Conservation (phyloP, 2,113 vertebrate species). For the Leucoraja erinaceus region DNA sequence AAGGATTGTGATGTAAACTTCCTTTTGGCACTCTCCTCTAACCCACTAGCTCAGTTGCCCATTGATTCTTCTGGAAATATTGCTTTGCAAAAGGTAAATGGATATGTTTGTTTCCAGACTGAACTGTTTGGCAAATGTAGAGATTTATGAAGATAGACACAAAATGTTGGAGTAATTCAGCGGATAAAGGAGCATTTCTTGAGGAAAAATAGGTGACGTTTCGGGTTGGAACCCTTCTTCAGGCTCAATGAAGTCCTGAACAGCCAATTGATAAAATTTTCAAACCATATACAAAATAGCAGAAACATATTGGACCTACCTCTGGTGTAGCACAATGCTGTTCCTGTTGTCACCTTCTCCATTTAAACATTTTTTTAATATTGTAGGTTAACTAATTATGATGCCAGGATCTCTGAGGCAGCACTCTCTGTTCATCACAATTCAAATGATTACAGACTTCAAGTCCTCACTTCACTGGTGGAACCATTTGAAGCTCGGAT, state of each 20-base stretch:
- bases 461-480: constrained; percentile 68
- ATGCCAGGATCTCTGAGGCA: constrained; percentile 62
- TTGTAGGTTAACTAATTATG: constrained; percentile 67
- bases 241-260: too few species aligned
- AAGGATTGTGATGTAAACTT: background rate
- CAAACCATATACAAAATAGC: background rate
- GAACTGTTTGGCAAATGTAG: background rate
- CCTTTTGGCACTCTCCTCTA: background rate
- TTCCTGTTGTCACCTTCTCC: background rate
- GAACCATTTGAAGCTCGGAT: constrained; percentile 79
- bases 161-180: too few species aligned
- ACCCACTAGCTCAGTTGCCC: background rate
- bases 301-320: background rate
- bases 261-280: too few species aligned
- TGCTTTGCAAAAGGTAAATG: background rate
- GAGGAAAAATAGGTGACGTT: too few species aligned
- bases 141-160: too few species aligned
- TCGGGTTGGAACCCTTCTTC: too few species aligned
- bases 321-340: background rate
- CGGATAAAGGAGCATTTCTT: too few species aligned
- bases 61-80: background rate
- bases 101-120: background rate
- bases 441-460: constrained; percentile 59
- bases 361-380: constrained; percentile 12
- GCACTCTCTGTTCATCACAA: constrained; percentile 59